Evolutionary conservation across 2,888 invertebrate genomes (phyloP), one percentile per base, ranked within the genome.

Genomic region (Operophtera brumata): DNA sequence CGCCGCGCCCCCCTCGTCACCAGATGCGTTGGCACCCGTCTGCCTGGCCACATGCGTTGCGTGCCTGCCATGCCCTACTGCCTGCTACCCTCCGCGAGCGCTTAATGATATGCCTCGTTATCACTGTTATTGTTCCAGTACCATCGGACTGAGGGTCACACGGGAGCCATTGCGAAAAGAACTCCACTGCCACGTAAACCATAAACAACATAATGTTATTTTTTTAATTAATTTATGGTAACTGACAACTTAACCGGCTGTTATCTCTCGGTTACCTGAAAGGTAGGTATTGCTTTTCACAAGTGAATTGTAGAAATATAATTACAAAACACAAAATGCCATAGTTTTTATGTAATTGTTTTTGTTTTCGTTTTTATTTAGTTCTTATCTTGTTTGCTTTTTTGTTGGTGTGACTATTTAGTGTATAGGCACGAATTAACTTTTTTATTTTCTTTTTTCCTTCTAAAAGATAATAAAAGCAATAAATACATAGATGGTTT

Each of bases 1-100:
- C 90, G 86, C 81, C 91, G 90, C 85, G 88, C 90, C 79, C 78
- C 86, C 82, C 86, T 78, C 81, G 80, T 78, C 82, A 80, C 86
- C 87, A 86, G 85, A 86, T 86, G 87, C 86, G 82, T 73, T 82
- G 82, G 70, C 77, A 75, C 75, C 77, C 70, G 61, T 63, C 69
- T 64, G 70, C 74, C 78, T 70, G 80, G 83, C 86, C 86, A 86
- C 86, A 87, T 88, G 87, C 89, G 86, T 81, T 73, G 84, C 78
- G 82, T 80, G 82, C 84, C 81, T 80, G 77, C 82, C 82, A 78
- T 80, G 81, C 78, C 77, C 78, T 75, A 76, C 75, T 76, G 73
- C 75, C 70, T 74, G 78, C 82, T 82, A 84, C 86, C 86, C 86
- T 84, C 81, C 69, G 71, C 78, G 64, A 73, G 70, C 59, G 73